A percentile compares a stretch with the other conserved stretches of the same genome.
phyloP scores from a whole-genome alignment of 2,797 vertebrate genomes.

The Poecilia picta region DNA sequence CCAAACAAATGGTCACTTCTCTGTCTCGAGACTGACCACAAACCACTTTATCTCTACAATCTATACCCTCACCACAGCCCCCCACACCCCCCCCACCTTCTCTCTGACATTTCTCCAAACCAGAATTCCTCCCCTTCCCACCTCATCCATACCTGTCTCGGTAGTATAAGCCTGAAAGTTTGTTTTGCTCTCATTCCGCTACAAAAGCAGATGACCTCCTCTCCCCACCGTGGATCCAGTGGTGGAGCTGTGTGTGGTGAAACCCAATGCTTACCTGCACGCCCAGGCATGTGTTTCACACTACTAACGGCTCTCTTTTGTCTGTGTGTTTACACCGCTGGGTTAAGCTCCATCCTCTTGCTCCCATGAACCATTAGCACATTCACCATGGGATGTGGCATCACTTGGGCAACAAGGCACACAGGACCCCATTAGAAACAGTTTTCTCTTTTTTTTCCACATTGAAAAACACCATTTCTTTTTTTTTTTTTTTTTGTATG shows the following conservation, averaged over 20 bases:
- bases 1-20: constrained; percentile 69
- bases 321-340: constrained; percentile 80
- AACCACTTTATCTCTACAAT: constrained; percentile 57
- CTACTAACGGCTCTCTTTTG: constrained; percentile 78
- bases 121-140: constrained; percentile 60
- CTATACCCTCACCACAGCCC: constrained; percentile 30
- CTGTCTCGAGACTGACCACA: constrained; percentile 75
- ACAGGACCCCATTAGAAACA: constrained; percentile 82
- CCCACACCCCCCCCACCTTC: not conserved
- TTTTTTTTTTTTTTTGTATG: constrained; percentile 27
- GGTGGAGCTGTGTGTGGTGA: constrained; percentile 57
- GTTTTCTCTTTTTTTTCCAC: constrained; percentile 63
- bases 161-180: constrained; percentile 59
- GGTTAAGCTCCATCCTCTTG: constrained; percentile 65
- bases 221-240: constrained; percentile 66
- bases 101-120: constrained; percentile 56
- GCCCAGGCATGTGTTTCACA: constrained; percentile 77
- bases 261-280: constrained; percentile 76
- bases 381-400: constrained; percentile 77
- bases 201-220: constrained; percentile 76
- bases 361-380: constrained; percentile 79
- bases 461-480: constrained; percentile 68
- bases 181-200: constrained; percentile 70
- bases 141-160: constrained; percentile 74
- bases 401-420: constrained; percentile 81